Base-by-base conservation (phyloP, 2,113 vertebrate species). In the Sialia sialis region DNA sequence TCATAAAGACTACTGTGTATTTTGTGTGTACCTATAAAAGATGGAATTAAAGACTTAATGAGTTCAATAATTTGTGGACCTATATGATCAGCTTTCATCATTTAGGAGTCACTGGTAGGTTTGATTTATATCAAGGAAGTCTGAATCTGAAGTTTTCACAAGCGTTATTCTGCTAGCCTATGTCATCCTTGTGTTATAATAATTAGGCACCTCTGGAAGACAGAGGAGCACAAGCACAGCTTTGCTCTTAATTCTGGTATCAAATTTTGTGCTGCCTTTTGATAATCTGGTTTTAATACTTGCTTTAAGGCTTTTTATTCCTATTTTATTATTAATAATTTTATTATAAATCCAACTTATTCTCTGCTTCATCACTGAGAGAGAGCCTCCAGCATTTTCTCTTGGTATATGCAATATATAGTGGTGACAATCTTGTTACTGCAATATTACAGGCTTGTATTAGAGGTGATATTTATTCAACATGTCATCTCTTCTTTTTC, bases 261-360 rank as follows among this genome's bases (percentile, higher is more conserved):
- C 10, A 84, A 69, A 69, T 77, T 84, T 76, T 67, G 23, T 51
- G 34, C 38, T 88, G 26, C 9, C 19, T 81, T 90, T 93, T 49
- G 11, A 59, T 81, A 92, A 49, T 43, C 26, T 74, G 20, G 3
- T 27, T 74, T 90, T 90, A 86, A 72, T 54, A 76, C 69, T 85
- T 90, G 32, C 34, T 81, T 92, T 91, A 58, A 84, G 22, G 22
- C 12, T 90, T 92, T 91, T 90, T 62, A 85, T 94, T 90, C 26
- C 19, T 73, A 7, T 72, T 70, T 68, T 60, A 52, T 91, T 90
- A 27, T 48, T 23, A 48, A 48, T 48, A 48, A 48, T 23, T 48
- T 23, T 48, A 23, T 48, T 48, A 48, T 48, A 48, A 48, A 48
- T 48, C 46, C 46, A 23, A 3, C 34, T 76, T 79, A 79, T 66